phyloP scores from a whole-genome alignment of 2,797 vertebrate species.

The Threskiornis aethiopicus region DNA sequence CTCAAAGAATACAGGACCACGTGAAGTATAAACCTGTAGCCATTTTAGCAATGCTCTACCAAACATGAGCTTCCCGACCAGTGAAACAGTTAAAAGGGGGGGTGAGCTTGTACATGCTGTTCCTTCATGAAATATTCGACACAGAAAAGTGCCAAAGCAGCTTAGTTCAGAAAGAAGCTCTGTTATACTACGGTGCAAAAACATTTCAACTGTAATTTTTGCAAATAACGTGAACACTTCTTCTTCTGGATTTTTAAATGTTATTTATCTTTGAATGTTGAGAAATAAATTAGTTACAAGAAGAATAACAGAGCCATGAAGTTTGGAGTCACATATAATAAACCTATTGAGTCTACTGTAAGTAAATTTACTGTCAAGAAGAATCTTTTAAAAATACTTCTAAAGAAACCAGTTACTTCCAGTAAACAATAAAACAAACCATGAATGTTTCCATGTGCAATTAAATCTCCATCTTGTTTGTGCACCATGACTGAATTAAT shows the following conservation, averaged over 20 bases:
- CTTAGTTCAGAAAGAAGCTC: not conserved
- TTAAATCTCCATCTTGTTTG: not conserved
- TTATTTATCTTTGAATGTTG: not conserved
- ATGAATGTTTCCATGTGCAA: not conserved
- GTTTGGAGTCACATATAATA: not conserved
- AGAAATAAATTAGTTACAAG: constrained; percentile 7
- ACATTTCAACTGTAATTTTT: not conserved
- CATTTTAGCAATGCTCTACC: not conserved
- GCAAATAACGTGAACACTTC: not conserved
- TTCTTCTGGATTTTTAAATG: not conserved
- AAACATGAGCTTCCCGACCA: not conserved
- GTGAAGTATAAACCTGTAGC: not conserved
- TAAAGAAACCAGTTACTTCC: not conserved
- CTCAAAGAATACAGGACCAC: not conserved
- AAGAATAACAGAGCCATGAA: not conserved
- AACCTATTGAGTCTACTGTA: not conserved
- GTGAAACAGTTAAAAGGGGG: not conserved
- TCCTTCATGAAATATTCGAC: not conserved
- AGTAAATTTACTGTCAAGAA: not conserved
- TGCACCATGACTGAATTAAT: not conserved
- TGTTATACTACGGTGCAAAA: not conserved
- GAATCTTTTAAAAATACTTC: not conserved
- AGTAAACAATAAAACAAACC: not conserved
- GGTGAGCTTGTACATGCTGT: not conserved
- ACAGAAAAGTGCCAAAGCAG: not conserved